These are phyloP conservation scores for Antigone vipio DNA, from an alignment of 2,113 vertebrate genomes.

Conservation along the genomic window DNA sequence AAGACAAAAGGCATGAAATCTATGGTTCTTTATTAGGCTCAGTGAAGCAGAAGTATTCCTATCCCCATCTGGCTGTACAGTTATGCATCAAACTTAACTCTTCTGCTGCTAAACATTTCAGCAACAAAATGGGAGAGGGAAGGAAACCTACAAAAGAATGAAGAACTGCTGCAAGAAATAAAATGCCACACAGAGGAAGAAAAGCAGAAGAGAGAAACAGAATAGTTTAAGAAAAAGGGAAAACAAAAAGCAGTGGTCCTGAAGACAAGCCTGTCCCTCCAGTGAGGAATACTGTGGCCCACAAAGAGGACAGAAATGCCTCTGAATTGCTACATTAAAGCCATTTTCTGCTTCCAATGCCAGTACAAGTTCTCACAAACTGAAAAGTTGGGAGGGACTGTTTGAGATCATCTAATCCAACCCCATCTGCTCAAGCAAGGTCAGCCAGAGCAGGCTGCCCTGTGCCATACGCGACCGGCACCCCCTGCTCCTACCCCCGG, in stretches of 20 bases:
- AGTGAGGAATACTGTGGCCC: neutral
- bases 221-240: neutral
- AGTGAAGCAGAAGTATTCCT: neutral
- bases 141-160: neutral
- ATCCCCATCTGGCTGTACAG: neutral
- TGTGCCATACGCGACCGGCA: neutral
- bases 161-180: neutral
- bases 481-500: neutral
- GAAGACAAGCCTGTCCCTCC: neutral
- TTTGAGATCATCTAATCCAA: neutral
- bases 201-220: neutral
- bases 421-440: neutral
- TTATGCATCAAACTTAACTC: neutral
- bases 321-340: neutral
- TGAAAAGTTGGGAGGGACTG: neutral
- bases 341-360: neutral
- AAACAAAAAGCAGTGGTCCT: neutral
- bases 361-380: neutral
- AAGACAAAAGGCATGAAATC: neutral
- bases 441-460: neutral
- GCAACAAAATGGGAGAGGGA: neutral
- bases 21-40: neutral
- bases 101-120: neutral
- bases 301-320: neutral
- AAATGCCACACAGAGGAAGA: neutral